Base-by-base conservation (phyloP, 2,888 invertebrate species). In the Athalia cordata region DNA sequence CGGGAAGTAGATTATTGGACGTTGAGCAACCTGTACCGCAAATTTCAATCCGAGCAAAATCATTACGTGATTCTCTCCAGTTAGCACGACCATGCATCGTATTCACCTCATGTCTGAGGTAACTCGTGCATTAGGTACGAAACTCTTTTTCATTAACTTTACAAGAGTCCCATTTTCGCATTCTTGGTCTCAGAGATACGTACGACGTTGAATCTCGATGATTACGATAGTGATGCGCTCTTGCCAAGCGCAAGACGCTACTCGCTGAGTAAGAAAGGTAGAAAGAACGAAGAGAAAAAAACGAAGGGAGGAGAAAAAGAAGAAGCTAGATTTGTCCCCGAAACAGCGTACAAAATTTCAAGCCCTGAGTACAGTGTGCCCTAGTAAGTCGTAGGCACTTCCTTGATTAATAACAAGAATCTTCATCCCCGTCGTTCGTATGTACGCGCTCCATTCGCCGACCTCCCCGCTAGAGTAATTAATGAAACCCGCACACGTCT, bases 391-490 rank as follows among this genome's bases (percentile, higher is more conserved):
- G 15, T 59, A 47, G 59, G 72, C 72, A 72, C 72, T 72, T 59
- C 72, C 72, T 72, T 72, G 72, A 72, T 72, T 72, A 72, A 72
- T 72, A 72, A 72, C 72, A 72, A 72, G 72, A 59, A 59, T 72
- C 47, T 47, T 47, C 43, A 4, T 8, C 47, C 13, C 59, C 13
- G 4, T 7, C 47, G 47, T 72, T 57, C 59, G 15, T 57, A 15
- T 3, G 47, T n/a, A 49, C 3, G 13, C 47, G 45, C 45, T 43
- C 59, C 45, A 15, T 13, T 45, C 45, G 72, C 29, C 29, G 29
- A 29, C 29, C 29, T 29, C 2, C 0, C 29, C 52, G n/a, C 72
- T 15, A 59, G 47, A 5, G 59, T 59, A 59, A 72, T 59, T 72
- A 72, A 72, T 72, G 72, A 47, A 59, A 72, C 72, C 47, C 47